These are phyloP conservation scores for Psammodynastes pulverulentus DNA, from an alignment of 2,113 vertebrate genomes.

Conservation along the genomic window DNA sequence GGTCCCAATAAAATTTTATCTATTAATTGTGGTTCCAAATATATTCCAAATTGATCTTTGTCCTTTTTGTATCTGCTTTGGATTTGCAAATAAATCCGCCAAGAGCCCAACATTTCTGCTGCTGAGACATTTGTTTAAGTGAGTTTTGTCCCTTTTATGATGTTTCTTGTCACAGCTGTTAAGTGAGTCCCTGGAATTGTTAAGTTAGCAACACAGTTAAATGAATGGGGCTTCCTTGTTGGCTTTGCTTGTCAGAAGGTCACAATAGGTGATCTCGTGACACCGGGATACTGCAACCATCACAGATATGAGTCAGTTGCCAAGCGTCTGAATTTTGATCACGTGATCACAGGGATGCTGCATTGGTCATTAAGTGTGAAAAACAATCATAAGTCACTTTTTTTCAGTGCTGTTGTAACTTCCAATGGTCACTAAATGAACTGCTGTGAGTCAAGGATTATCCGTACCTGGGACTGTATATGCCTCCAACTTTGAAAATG, in stretches of 20 bases:
- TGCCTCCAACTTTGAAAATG: slow-evolving; percentile 72
- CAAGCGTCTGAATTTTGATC: neutral
- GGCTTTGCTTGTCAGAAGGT: neutral
- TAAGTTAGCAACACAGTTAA: neutral
- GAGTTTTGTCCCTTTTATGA: neutral
- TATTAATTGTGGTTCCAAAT: too few species aligned
- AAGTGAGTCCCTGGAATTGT: neutral
- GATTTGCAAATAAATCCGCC: too few species aligned
- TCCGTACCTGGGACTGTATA: slow-evolving; percentile 65
- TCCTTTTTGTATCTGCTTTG: too few species aligned
- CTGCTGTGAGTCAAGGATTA: neutral
- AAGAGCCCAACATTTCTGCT: neutral
- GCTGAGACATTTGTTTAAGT: neutral
- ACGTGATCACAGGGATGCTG: accelerated
- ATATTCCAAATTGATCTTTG: too few species aligned
- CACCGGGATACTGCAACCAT: neutral
- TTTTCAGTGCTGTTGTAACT: neutral
- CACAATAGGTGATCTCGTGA: neutral
- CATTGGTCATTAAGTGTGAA: neutral
- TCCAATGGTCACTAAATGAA: neutral
- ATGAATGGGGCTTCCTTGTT: neutral
- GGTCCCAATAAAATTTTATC: too few species aligned
- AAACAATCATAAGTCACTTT: neutral
- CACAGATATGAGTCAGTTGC: neutral
- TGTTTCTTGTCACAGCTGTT: neutral